These are phyloP conservation scores for Callipepla californica DNA, from an alignment of 2,113 vertebrate genomes.

Conservation along the genomic window DNA sequence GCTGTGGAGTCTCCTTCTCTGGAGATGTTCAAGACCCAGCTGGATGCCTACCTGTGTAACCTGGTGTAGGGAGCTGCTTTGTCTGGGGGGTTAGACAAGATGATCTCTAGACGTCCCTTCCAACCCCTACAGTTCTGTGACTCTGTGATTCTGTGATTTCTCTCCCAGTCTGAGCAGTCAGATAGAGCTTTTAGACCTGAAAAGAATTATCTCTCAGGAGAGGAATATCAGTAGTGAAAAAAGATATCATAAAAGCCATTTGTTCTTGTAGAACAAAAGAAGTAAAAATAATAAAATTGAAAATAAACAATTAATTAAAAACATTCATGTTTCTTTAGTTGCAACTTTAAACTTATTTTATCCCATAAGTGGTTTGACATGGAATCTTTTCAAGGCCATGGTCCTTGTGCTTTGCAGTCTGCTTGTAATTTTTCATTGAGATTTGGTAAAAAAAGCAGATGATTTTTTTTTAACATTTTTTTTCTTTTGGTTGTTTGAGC, in stretches of 20 bases:
- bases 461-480: too few species aligned
- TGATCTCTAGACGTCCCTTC: too few species aligned
- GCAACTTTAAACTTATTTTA: not conserved
- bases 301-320: not conserved
- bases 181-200: not conserved
- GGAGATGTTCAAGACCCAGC: too few species aligned
- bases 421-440: not conserved
- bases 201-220: too few species aligned
- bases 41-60: too few species aligned
- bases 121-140: too few species aligned
- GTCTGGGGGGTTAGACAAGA: too few species aligned
- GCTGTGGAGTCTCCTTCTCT: too few species aligned
- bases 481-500: not conserved
- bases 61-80: too few species aligned
- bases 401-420: not conserved
- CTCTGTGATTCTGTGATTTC: too few species aligned
- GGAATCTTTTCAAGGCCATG: not conserved
- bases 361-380: not conserved
- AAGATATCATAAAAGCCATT: not conserved
- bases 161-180: not conserved
- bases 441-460: not conserved
- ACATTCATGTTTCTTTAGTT: not conserved
- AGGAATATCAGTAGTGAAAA: not conserved
- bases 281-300: not conserved
- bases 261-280: not conserved